Evolutionary conservation across 2,888 invertebrate species (phyloP).

Genomic region (Cheiracanthium punctorium): DNA sequence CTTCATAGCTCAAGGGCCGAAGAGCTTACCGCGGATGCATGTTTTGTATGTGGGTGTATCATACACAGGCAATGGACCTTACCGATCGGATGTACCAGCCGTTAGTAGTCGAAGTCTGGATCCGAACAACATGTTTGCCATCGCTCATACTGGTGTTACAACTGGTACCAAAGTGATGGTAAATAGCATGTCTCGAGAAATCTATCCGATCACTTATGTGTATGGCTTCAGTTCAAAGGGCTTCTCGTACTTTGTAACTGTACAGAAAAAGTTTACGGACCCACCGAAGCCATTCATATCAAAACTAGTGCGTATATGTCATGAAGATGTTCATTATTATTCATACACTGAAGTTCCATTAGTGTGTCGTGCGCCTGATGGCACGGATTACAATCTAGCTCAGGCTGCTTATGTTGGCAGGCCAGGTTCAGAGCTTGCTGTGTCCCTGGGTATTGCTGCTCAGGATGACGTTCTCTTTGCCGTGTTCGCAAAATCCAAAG

Average conservation of each 20-base stretch:
- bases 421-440: constrained; percentile 93
- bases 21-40: constrained; percentile 87
- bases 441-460: constrained; percentile 90
- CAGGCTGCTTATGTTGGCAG: constrained; percentile 96
- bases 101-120: constrained; percentile 93
- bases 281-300: constrained; percentile 88
- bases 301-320: constrained; percentile 95
- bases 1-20: constrained; percentile 96
- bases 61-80: constrained; percentile 92
- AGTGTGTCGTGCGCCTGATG: constrained; percentile 86
- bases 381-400: constrained; percentile 89
- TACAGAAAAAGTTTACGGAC: constrained; percentile 89
- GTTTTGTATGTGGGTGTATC: constrained; percentile 97
- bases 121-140: constrained; percentile 88
- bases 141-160: constrained; percentile 92
- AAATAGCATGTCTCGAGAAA: constrained; percentile 90
- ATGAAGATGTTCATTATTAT: constrained; percentile 95
- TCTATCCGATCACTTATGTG: constrained; percentile 95
- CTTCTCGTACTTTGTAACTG: constrained; percentile 97
- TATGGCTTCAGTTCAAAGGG: constrained; percentile 96
- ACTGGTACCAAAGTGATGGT: constrained; percentile 94
- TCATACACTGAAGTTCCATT: constrained; percentile 99
- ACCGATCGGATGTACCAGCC: constrained; percentile 94
- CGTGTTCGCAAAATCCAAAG: constrained; percentile 91
- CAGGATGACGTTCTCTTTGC: constrained; percentile 97